A percentile compares a stretch with the other conserved stretches of the same genome.
Evolutionary conservation across 1,140 invertebrate species (phyloP).

Genomic region (Antheraea mylitta): DNA sequence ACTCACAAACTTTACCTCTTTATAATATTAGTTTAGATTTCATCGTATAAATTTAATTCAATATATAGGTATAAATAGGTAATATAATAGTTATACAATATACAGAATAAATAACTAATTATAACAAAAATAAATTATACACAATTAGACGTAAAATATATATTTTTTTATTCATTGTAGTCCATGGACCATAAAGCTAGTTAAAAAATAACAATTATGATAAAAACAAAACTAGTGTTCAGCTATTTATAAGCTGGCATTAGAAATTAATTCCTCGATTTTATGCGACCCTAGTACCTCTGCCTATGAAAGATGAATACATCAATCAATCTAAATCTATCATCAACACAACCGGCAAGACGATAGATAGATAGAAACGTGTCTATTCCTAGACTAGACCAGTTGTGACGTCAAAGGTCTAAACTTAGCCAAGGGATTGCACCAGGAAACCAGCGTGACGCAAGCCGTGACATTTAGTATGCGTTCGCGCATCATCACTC

Average conservation of each 20-base stretch:
- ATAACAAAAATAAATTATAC: too few species aligned
- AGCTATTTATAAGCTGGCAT: not conserved
- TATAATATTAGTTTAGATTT: too few species aligned
- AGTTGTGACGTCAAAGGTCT: conserved; percentile 23
- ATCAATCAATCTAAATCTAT: conserved; percentile 1
- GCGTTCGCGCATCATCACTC: not conserved
- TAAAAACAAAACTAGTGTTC: not conserved
- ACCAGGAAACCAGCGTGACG: conserved; percentile 29
- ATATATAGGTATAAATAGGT: too few species aligned
- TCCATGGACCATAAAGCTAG: too few species aligned
- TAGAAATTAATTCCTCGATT: not conserved
- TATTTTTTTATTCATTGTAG: too few species aligned
- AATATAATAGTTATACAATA: too few species aligned
- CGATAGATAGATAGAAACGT: not conserved
- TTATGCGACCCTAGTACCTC: not conserved
- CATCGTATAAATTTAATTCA: too few species aligned
- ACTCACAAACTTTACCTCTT: too few species aligned
- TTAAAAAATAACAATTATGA: too few species aligned
- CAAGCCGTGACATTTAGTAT: conserved; percentile 22
- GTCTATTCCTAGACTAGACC: conserved; percentile 13
- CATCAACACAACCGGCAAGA: not conserved
- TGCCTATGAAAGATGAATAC: not conserved
- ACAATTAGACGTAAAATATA: too few species aligned
- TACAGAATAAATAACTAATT: too few species aligned
- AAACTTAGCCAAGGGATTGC: conserved; percentile 27